Conservation (phyloP, 2,113 vertebrate species). For the Picathartes gymnocephalus region DNA sequence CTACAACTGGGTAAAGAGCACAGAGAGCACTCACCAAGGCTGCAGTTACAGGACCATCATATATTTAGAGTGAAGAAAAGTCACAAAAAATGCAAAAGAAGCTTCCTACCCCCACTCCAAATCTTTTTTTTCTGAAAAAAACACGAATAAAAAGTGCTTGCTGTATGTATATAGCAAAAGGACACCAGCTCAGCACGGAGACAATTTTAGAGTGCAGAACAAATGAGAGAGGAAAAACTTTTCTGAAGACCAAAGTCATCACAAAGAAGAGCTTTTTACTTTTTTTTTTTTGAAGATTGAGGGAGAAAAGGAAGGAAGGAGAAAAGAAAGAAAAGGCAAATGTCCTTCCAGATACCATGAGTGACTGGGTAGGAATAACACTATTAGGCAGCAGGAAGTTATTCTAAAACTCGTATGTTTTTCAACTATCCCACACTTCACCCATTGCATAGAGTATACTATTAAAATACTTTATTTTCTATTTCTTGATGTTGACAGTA, state of each 20-base stretch:
- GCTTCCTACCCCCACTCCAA: neutral
- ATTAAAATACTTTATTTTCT: neutral
- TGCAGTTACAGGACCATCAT: neutral
- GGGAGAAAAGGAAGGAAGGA: neutral
- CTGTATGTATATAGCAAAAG: neutral
- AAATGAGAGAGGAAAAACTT: neutral
- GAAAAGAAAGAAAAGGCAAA: neutral
- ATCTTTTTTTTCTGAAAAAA: neutral
- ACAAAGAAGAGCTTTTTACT: neutral
- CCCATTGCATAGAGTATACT: neutral
- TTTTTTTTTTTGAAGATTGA: neutral
- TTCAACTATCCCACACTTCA: neutral
- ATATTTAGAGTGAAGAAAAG: neutral
- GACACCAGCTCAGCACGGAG: neutral
- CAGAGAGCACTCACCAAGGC: neutral
- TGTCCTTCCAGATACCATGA: neutral
- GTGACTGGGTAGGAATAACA: neutral
- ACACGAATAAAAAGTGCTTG: neutral
- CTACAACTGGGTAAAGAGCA: constrained; percentile 73
- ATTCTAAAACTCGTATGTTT: neutral
- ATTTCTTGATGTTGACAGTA: neutral
- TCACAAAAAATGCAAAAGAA: neutral
- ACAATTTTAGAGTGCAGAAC: neutral
- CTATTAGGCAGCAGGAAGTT: neutral
- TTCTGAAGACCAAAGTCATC: neutral